Evolutionary conservation across 2,888 invertebrate species (phyloP).

Genomic region (Podabrus alpinus): DNA sequence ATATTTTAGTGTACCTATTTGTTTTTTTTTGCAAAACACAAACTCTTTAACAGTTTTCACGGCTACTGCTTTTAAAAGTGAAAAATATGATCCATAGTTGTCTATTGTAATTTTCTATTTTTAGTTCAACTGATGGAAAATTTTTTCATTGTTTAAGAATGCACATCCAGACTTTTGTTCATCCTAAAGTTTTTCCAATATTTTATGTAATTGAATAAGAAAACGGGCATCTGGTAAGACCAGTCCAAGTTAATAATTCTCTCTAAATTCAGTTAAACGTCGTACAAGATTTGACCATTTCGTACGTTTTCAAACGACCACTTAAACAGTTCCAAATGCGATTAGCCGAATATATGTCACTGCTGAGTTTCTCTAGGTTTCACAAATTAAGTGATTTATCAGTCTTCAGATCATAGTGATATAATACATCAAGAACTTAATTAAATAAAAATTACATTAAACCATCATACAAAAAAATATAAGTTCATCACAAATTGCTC

Average conservation of each 20-base stretch:
- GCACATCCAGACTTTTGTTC: not conserved
- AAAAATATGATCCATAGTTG: not conserved
- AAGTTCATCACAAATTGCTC: not conserved
- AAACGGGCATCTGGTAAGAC: constrained; percentile 16
- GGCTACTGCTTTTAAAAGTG: not conserved
- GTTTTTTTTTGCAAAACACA: not conserved
- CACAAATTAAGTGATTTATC: constrained; percentile 15
- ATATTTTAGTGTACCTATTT: not conserved
- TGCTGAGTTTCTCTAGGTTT: constrained; percentile 11
- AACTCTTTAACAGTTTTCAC: not conserved
- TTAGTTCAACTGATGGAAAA: not conserved
- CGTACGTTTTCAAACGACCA: constrained; percentile 36
- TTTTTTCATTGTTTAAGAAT: too few species aligned
- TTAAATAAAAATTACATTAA: not conserved
- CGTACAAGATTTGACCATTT: constrained; percentile 34
- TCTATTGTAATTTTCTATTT: too few species aligned
- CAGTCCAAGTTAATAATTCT: constrained; percentile 8
- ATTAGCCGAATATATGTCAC: constrained; percentile 28
- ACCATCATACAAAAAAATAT: not conserved
- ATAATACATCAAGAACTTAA: not conserved
- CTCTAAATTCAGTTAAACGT: constrained; percentile 27
- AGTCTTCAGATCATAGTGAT: not conserved
- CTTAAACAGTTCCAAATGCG: constrained; percentile 36
- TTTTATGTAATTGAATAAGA: constrained; percentile 15
- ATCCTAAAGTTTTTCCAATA: not conserved